These are phyloP conservation scores for Calidris pugnax DNA, from an alignment of 2,113 vertebrate genomes.

Conservation along the genomic window DNA sequence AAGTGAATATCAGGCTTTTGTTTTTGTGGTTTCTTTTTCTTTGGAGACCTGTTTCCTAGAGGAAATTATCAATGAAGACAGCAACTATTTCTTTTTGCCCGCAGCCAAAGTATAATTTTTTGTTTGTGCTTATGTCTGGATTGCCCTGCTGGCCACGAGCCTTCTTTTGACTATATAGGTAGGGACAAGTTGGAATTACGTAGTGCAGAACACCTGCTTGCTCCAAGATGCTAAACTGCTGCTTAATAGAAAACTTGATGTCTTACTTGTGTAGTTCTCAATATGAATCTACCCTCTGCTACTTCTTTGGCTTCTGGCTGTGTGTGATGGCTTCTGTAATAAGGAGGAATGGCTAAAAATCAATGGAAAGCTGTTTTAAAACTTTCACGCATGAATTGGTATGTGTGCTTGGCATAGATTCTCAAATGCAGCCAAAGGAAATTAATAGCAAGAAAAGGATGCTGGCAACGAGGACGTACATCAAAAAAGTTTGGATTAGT, in stretches of 20 bases:
- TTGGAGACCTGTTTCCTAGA: background rate
- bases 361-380: constrained; percentile 43
- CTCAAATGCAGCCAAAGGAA: background rate
- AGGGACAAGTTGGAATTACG: background rate
- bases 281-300: background rate
- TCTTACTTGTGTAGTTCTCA: constrained; percentile 25
- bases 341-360: constrained; percentile 48
- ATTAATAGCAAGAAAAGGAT: constrained; percentile 22
- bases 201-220: background rate
- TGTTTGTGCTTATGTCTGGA: background rate
- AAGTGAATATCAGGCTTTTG: background rate
- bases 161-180: background rate
- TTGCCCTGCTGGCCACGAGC: background rate
- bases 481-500: background rate
- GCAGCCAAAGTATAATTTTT: background rate
- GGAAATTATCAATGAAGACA: background rate
- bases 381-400: background rate
- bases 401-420: constrained; percentile 22
- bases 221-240: background rate
- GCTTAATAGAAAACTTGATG: constrained; percentile 27
- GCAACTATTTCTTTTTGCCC: background rate
- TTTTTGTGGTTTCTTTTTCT: background rate
- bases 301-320: constrained; percentile 9
- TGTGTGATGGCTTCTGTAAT: constrained; percentile 32
- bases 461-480: background rate